Percentiles rank a stretch among this genome's conserved stretches.
phyloP scores from a whole-genome alignment of 2,797 vertebrate genomes.

The Trachops cirrhosus region DNA sequence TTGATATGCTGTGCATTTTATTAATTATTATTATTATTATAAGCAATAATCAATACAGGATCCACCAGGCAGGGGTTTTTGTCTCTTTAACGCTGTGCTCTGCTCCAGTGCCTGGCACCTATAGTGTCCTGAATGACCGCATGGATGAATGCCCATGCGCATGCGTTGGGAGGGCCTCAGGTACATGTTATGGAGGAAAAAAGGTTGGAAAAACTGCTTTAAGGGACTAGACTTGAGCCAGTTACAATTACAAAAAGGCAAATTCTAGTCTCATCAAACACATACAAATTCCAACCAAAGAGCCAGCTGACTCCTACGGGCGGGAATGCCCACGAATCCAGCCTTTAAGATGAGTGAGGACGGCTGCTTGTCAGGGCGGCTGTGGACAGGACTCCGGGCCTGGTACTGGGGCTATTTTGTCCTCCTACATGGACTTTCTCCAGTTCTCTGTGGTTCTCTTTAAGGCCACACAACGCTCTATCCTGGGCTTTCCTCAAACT shows the following conservation, averaged over 20 bases:
- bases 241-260: background rate
- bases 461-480: background rate
- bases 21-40: background rate
- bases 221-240: background rate
- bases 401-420: too few relatives aligned
- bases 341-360: too few relatives aligned
- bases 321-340: rapidly evolving
- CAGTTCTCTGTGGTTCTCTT: background rate
- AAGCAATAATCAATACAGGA: background rate
- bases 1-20: background rate
- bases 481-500: background rate
- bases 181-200: background rate
- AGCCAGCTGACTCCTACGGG: background rate
- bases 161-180: background rate
- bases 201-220: background rate
- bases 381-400: background rate
- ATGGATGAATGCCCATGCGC: rapidly evolving
- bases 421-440: background rate
- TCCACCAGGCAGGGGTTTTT: background rate
- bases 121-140: background rate
- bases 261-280: background rate
- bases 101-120: background rate
- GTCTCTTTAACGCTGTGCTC: background rate
- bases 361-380: background rate
- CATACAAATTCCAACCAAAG: background rate